phyloP scores from a whole-genome alignment of 2,113 vertebrate genomes.

The Lagopus leucura region DNA sequence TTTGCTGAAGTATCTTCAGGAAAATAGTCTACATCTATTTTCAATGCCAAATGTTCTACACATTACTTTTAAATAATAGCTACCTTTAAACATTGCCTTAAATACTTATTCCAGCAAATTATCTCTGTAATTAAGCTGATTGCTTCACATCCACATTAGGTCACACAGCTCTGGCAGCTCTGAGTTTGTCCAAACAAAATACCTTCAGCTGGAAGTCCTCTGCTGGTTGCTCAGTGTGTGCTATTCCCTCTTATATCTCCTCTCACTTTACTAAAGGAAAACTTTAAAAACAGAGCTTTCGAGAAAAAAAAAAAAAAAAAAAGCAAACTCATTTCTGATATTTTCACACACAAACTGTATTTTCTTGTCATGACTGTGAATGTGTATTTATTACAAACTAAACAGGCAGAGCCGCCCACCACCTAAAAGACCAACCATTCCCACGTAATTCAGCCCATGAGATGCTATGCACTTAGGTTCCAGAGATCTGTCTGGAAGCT shows the following conservation, averaged over 20 bases:
- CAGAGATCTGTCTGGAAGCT: neutral
- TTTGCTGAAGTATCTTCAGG: neutral
- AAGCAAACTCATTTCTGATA: neutral
- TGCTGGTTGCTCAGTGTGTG: neutral
- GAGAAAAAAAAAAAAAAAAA: neutral
- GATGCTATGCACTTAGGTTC: neutral
- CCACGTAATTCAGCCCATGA: neutral
- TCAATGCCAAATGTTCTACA: neutral
- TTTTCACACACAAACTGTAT: neutral
- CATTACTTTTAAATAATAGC: neutral
- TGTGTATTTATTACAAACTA: neutral
- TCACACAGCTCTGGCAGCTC: neutral
- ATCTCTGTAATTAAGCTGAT: neutral
- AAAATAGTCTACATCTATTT: neutral
- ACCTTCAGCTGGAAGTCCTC: neutral
- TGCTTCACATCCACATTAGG: neutral
- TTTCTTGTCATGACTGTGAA: neutral
- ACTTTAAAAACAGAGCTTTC: neutral
- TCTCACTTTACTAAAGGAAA: neutral
- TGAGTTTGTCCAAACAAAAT: neutral
- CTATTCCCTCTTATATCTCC: neutral
- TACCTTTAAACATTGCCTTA: neutral
- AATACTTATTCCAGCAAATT: neutral
- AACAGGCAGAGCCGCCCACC: neutral
- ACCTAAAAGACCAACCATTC: neutral